Evolutionary conservation across 2,888 invertebrate species (phyloP), one percentile per base, ranked within the genome.

Genomic region (Andrena bucephala): DNA sequence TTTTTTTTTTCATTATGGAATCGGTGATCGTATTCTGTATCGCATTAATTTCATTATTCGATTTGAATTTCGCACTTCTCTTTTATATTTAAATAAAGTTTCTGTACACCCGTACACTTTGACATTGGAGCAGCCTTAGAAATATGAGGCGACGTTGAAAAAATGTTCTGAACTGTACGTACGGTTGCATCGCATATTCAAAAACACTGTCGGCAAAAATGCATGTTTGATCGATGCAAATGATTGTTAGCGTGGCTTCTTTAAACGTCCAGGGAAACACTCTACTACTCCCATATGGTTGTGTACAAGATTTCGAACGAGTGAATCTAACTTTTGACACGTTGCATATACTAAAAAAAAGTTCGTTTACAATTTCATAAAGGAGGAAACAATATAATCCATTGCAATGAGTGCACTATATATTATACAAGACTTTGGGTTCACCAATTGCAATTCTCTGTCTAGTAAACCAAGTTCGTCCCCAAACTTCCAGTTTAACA

Each of bases 1-100:
- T 70, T 70, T 67, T 57, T 48, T 20, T 20, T 13, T 16, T 57
- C 70, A 70, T 33, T 24, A 66, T 31, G 65, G 66, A 72, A 65
- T 77, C 75, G 67, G 27, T 66, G 50, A 72, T 68, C 54, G 31
- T 75, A 68, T 66, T 59, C 75, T 62, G 42, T 42, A 81, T 80
- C 72, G 65, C 73, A 54, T 83, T 73, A 67, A 66, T 79, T 63
- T 76, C 65, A 50, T 80, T 80, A 76, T 80, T 81, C 76, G 76
- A 77, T 62, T 63, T 60, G 27, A 70, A 29, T 68, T 79, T 27
- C 29, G 57, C 50, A 52, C 52, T 57, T 82, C 4, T 27, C 57
- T 29, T 60, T 31, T 42, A 10, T 50, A 7, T 59, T 59, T 73
- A 54, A 27, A 78, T 16, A 71, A 73, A 75, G 67, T 83, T 52